Conservation (phyloP, 2,113 vertebrate genomes). For the Ranitomeya variabilis region DNA sequence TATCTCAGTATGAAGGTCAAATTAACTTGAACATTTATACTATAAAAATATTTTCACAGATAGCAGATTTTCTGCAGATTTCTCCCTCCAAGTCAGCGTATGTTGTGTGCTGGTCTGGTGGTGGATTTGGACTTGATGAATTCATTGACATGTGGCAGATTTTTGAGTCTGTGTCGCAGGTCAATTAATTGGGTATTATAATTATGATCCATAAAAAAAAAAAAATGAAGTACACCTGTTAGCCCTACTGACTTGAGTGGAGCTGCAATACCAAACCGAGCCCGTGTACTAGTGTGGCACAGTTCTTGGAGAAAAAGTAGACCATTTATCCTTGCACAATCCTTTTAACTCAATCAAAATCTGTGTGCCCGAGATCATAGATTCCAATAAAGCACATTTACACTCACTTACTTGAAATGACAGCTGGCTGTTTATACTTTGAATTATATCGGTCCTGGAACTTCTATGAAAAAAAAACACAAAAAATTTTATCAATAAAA, state of each 20-base stretch:
- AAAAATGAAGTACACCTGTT: neutral
- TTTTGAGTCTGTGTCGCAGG: no score
- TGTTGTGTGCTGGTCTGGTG: no score
- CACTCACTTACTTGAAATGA: constrained; percentile 85
- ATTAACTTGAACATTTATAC: no score
- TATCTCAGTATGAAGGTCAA: no score
- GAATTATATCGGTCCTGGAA: constrained; percentile 80
- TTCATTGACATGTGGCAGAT: no score
- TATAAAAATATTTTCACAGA: no score
- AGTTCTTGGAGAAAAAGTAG: neutral
- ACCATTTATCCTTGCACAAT: neutral
- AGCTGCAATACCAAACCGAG: neutral
- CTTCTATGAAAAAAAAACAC: constrained; percentile 74
- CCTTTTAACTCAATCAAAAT: neutral
- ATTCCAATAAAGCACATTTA: neutral
- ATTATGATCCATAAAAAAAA: no score
- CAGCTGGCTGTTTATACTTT: constrained; percentile 80
- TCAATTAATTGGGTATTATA: no score
- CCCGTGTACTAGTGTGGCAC: neutral
- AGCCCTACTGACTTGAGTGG: neutral
- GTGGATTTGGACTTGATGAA: no score
- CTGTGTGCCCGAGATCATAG: neutral
- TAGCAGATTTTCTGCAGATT: no score
- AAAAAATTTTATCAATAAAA: neutral
- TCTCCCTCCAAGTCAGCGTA: no score